phyloP scores from a whole-genome alignment of 2,113 vertebrate species.

The Ifrita kowaldi region DNA sequence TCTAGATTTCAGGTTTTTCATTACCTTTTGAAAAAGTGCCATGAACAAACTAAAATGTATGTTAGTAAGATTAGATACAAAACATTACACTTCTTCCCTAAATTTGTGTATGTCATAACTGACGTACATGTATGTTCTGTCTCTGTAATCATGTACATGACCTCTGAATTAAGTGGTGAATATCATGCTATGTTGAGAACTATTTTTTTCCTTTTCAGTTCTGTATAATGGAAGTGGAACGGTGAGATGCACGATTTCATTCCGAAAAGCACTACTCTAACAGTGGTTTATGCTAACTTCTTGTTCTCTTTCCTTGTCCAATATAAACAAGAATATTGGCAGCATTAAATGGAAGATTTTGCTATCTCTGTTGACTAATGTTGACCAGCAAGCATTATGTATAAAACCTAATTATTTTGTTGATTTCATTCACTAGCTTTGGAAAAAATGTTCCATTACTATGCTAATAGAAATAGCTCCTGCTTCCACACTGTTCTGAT shows the following conservation, averaged over 20 bases:
- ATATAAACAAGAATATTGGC: background rate
- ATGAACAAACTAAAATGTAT: background rate
- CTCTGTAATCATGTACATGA: background rate
- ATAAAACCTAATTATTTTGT: slow-evolving; percentile 27
- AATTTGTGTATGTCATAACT: background rate
- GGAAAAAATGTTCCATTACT: slow-evolving; percentile 35
- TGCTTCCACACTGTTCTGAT: background rate
- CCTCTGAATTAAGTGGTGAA: background rate
- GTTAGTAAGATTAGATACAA: background rate
- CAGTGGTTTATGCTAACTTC: background rate
- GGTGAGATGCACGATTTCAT: background rate
- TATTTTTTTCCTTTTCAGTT: background rate
- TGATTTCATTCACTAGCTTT: slow-evolving; percentile 32
- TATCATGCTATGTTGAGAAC: background rate
- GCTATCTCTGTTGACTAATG: background rate
- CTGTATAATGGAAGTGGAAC: background rate
- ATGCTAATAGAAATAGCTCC: slow-evolving; percentile 27
- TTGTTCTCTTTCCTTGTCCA: background rate
- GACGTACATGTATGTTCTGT: background rate
- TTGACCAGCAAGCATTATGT: background rate
- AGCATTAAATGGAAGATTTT: background rate
- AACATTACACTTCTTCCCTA: background rate
- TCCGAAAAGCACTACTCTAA: background rate
- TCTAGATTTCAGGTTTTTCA: background rate
- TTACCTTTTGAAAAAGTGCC: background rate